Conservation (phyloP, 2,888 invertebrate species). For the Agrenia bidenticulata region DNA sequence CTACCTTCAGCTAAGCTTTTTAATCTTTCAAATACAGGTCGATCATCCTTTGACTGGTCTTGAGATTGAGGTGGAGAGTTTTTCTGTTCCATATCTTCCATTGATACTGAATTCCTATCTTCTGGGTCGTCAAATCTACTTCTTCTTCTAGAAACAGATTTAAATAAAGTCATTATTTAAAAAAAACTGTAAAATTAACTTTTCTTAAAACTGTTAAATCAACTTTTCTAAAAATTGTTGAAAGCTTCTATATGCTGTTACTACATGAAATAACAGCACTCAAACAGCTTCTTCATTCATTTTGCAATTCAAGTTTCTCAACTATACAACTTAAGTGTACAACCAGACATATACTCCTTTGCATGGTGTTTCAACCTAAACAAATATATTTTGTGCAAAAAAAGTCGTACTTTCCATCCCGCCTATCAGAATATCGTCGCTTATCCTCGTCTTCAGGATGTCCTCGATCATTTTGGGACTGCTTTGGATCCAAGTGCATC, state of each 20-base stretch:
- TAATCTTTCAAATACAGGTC: constrained; percentile 49
- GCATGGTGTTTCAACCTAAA: too few relatives aligned
- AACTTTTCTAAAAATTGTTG: constrained; percentile 15
- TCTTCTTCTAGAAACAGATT: constrained; percentile 35
- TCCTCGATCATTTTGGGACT: neutral
- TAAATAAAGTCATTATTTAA: constrained; percentile 18
- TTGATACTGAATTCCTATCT: constrained; percentile 31
- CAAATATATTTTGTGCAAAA: neutral
- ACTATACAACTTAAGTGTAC: neutral
- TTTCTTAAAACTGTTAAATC: constrained; percentile 1
- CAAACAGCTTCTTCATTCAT: constrained; percentile 30
- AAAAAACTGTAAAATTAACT: neutral
- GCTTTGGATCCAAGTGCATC: constrained; percentile 1
- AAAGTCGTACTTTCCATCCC: constrained; percentile 37
- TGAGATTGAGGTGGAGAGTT: constrained; percentile 24
- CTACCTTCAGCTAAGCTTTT: constrained; percentile 47
- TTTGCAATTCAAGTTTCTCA: neutral
- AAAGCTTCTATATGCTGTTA: constrained; percentile 39
- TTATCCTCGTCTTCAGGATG: constrained; percentile 15
- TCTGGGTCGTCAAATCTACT: constrained; percentile 48
- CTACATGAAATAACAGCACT: constrained; percentile 28
- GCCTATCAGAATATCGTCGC: neutral
- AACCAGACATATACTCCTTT: neutral
- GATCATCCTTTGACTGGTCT: constrained; percentile 36
- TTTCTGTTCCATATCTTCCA: constrained; percentile 10